These are phyloP conservation scores for Procambarus clarkii DNA, from an alignment of 1,140 invertebrate genomes.

Conservation along the genomic window DNA sequence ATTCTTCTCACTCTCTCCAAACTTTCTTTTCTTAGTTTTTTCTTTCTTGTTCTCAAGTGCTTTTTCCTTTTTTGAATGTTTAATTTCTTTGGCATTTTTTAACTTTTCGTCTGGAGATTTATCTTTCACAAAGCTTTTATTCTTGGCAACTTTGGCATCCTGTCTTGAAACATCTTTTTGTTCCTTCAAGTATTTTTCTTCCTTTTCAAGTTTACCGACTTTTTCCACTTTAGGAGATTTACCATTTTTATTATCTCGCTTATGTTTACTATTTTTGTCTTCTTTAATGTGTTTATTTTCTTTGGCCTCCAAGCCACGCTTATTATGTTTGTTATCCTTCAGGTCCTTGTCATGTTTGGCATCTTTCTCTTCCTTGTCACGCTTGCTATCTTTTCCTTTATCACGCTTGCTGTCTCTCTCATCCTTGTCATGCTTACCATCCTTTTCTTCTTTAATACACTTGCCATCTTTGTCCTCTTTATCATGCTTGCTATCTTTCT, in stretches of 20 bases:
- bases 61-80: conserved; percentile 19
- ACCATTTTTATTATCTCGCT: not conserved
- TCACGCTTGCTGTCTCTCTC: not conserved
- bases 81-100: not conserved
- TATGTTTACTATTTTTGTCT: not conserved
- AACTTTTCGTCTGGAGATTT: not conserved
- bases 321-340: not conserved
- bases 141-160: not conserved
- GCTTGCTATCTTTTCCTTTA: conserved; percentile 14
- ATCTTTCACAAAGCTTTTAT: not conserved
- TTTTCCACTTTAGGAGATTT: not conserved
- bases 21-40: not conserved
- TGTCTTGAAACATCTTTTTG: not conserved
- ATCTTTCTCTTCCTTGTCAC: not conserved
- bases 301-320: not conserved
- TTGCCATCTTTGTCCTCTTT: conserved; percentile 7
- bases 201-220: not conserved
- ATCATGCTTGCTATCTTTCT: not conserved
- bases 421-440: not conserved
- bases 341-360: not conserved
- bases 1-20: not conserved
- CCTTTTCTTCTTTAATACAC: not conserved
- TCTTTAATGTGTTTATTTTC: not conserved
- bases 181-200: conserved; percentile 13
- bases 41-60: not conserved